Conservation (phyloP, 2,888 invertebrate species). For the Entomobrya multifasciata region DNA sequence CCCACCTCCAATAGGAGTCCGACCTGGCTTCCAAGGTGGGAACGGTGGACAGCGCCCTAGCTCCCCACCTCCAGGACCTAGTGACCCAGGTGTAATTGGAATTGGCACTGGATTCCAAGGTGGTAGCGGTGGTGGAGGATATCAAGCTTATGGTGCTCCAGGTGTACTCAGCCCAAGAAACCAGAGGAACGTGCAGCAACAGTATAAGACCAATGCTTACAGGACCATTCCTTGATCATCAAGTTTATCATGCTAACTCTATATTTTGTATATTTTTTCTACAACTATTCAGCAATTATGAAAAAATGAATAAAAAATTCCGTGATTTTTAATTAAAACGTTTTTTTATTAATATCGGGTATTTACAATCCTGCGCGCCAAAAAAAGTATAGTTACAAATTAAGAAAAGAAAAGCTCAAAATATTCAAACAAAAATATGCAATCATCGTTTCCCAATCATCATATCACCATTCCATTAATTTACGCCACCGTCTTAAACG, state of each 20-base stretch:
- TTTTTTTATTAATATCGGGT: too few species aligned
- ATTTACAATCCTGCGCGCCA: too few species aligned
- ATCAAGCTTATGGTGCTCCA: constrained; percentile 18
- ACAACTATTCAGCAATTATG: too few species aligned
- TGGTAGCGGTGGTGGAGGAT: neutral
- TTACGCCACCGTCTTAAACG: constrained; percentile 49
- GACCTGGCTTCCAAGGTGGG: neutral
- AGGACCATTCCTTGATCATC: too few species aligned
- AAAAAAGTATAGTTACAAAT: constrained; percentile 1
- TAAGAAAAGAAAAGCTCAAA: constrained; percentile 4
- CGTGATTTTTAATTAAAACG: too few species aligned
- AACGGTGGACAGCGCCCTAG: constrained; percentile 3
- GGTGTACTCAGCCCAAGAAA: constrained; percentile 32
- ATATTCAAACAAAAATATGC: too few species aligned
- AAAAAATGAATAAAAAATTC: too few species aligned
- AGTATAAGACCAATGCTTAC: neutral
- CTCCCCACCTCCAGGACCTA: neutral
- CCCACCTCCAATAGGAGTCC: neutral
- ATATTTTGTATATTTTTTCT: too few species aligned
- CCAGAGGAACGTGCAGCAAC: constrained; percentile 38
- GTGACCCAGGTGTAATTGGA: constrained; percentile 34
- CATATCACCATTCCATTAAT: too few species aligned
- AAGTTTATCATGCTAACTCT: constrained; percentile 11
- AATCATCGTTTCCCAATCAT: too few species aligned
- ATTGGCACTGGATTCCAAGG: neutral